Evolutionary conservation across 2,888 invertebrate species (phyloP), one percentile per base, ranked within the genome.

Genomic region (Nomada hirtipes): DNA sequence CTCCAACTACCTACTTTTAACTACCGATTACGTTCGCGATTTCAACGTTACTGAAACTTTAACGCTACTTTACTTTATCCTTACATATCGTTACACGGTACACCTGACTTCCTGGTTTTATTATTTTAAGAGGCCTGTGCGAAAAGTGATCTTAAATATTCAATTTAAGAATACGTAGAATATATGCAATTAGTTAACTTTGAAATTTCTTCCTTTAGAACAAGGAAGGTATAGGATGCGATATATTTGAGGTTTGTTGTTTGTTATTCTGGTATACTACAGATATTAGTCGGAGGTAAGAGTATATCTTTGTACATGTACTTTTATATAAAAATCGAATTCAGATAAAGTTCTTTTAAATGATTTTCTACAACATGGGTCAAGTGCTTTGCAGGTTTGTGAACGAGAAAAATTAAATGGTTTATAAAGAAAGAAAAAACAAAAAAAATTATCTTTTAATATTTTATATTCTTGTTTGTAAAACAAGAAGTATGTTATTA

Each of bases 1-100:
- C 93, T 91, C 91, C 92, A 92, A 90, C 91, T 91, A 92, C 91
- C 91, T 93, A 93, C 91, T 91, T 92, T 91, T 90, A 92, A 92
- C 91, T 89, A 89, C 92, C 88, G 91, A 90, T 93, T 91, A 93
- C 93, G 92, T 92, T 93, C 90, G 91, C 90, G 90, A 92, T 91
- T 91, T 91, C 91, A 92, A 92, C 91, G 89, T 92, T 89, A 92
- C 92, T 92, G 92, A 92, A 90, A 92, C 89, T 89, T 89, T 86
- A 92, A 92, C 91, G 91, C 89, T 91, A 91, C 92, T 89, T 89
- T 91, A 92, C 90, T 89, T 91, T 89, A 84, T 90, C 86, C 88
- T 89, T 89, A 89, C 87, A 86, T 88, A 83, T 90, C 83, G 88
- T 88, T 88, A 90, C 91, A 91, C 92, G 82, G 36, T 85, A 87